Evolutionary conservation across 1,140 invertebrate genomes (phyloP).

Genomic region (Nebria ingens): DNA sequence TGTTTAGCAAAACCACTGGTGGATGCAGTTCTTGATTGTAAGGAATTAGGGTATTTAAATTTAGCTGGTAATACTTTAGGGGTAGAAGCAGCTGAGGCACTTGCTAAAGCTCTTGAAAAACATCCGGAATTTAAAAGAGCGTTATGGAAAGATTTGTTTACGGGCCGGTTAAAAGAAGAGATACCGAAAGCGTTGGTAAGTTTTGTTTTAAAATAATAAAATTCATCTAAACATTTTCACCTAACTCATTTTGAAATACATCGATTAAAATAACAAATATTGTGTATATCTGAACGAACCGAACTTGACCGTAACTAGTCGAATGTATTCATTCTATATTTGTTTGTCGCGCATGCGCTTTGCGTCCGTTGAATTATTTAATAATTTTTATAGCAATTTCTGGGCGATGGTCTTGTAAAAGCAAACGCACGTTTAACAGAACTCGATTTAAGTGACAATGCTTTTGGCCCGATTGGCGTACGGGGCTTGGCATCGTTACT

Average conservation of each 20-base stretch:
- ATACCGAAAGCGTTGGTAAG: conserved; percentile 81
- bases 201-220: conserved; percentile 14
- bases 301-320: background rate
- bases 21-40: conserved; percentile 50
- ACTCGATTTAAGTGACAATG: conserved; percentile 95
- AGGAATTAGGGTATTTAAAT: conserved; percentile 57
- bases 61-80: conserved; percentile 92
- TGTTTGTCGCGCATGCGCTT: too few relatives aligned
- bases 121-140: conserved; percentile 71
- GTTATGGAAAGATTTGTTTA: conserved; percentile 95
- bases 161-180: conserved; percentile 85
- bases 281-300: background rate
- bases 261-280: background rate
- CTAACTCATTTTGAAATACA: background rate
- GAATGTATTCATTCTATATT: conserved; percentile 3
- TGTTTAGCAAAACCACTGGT: conserved; percentile 51
- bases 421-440: conserved; percentile 71
- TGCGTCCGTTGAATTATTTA: too few relatives aligned
- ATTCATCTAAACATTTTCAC: conserved; percentile 7
- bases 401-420: conserved; percentile 71
- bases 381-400: conserved; percentile 56
- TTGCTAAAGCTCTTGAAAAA: conserved; percentile 66
- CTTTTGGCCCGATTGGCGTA: conserved; percentile 93
- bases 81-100: conserved; percentile 72
- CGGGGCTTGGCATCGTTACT: conserved; percentile 78